Percentiles rank a stretch among this genome's conserved stretches.
Evolutionary conservation across 2,888 invertebrate species (phyloP).

Genomic region (Epinotia brunnichana): DNA sequence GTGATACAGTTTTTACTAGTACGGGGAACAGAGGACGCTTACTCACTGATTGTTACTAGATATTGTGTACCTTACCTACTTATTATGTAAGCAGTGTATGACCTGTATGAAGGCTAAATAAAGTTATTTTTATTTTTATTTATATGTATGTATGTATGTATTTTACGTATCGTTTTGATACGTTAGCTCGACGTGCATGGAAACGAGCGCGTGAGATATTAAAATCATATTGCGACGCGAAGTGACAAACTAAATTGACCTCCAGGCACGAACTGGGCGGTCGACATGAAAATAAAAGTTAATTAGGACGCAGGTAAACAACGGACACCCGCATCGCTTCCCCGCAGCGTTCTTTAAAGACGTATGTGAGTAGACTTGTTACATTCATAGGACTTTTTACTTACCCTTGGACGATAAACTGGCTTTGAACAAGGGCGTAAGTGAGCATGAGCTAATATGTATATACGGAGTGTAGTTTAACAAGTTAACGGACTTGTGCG

Average conservation of each 20-base stretch:
- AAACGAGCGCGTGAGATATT: background rate
- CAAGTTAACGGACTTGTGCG: conserved; percentile 42
- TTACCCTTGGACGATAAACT: background rate
- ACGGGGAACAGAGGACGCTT: too few species aligned
- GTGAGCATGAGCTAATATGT: background rate
- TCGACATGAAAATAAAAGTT: conserved; percentile 62
- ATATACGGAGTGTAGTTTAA: conserved; percentile 1
- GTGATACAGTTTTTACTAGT: too few species aligned
- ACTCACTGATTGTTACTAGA: too few species aligned
- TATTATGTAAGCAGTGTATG: too few species aligned
- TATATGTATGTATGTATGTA: too few species aligned
- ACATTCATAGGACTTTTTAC: conserved; percentile 14
- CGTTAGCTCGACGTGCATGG: background rate
- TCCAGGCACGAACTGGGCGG: conserved; percentile 19
- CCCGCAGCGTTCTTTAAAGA: background rate
- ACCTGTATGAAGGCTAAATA: too few species aligned
- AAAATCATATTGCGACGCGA: background rate
- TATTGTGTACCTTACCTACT: too few species aligned
- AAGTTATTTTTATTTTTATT: too few species aligned
- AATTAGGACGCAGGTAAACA: conserved; percentile 69
- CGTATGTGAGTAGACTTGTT: background rate
- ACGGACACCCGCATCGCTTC: conserved; percentile 66
- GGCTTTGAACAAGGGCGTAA: conserved; percentile 12
- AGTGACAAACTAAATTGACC: background rate
- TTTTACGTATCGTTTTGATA: background rate